phyloP scores from a whole-genome alignment of 2,113 vertebrate genomes.

The Ivindomyrus marchei region DNA sequence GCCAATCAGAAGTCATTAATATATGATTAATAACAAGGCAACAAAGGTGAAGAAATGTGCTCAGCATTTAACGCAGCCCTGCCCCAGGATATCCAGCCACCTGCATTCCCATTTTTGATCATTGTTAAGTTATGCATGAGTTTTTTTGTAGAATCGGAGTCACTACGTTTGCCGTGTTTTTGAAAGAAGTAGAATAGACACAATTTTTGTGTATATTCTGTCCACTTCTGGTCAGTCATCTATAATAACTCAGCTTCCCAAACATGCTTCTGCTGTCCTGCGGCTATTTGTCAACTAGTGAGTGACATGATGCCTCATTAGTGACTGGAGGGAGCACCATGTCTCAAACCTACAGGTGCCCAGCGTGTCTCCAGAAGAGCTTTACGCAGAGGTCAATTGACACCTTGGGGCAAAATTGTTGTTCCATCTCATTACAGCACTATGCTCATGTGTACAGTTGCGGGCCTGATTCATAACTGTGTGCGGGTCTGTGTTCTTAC shows the following conservation, averaged over 20 bases:
- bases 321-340: neutral
- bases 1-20: neutral
- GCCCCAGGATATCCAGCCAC: neutral
- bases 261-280: slow-evolving; percentile 1
- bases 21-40: neutral
- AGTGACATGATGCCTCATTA: slow-evolving; percentile 1
- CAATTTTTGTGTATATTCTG: neutral
- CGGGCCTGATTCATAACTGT: neutral
- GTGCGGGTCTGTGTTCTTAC: neutral
- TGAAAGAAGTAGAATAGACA: neutral
- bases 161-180: neutral
- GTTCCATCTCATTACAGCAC: neutral
- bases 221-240: slow-evolving; percentile 1
- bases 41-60: neutral
- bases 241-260: neutral
- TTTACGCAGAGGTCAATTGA: neutral
- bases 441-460: neutral
- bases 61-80: neutral
- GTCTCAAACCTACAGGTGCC: neutral
- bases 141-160: neutral
- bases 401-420: neutral
- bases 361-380: neutral
- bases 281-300: neutral
- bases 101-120: neutral
- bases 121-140: neutral